Evolutionary conservation across 2,888 invertebrate species (phyloP).

Genomic region (Antitype chi): DNA sequence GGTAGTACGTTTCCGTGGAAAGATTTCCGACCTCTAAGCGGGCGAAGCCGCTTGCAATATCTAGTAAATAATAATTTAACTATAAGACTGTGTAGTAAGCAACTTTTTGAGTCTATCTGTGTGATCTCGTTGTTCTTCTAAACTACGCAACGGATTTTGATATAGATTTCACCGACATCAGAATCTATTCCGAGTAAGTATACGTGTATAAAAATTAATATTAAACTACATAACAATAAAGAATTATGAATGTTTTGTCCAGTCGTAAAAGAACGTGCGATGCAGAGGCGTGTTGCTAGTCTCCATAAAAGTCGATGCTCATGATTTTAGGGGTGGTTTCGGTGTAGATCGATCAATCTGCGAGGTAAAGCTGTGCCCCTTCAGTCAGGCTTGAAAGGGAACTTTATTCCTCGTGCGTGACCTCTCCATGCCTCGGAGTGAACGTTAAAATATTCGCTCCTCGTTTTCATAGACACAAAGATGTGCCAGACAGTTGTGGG

Average conservation of each 20-base stretch:
- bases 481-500: too few relatives aligned
- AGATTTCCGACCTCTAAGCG: too few relatives aligned
- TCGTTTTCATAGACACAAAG: not conserved
- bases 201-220: not conserved
- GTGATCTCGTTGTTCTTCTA: not conserved
- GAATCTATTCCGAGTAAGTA: not conserved
- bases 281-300: not conserved
- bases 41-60: too few relatives aligned
- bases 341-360: slow-evolving; percentile 11
- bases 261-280: not conserved
- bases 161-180: not conserved
- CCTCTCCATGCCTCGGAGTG: not conserved
- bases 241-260: not conserved
- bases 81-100: too few relatives aligned
- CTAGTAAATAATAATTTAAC: too few relatives aligned
- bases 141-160: not conserved
- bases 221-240: not conserved
- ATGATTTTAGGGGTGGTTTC: not conserved
- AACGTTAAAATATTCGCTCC: slow-evolving; percentile 8
- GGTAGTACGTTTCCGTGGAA: too few relatives aligned
- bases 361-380: slow-evolving; percentile 12
- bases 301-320: not conserved
- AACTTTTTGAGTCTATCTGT: not conserved
- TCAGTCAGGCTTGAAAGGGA: slow-evolving; percentile 1
- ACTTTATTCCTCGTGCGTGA: slow-evolving; percentile 14